Evolutionary conservation across 2,113 vertebrate species (phyloP), one percentile per base, ranked within the genome.

Genomic region (Hemichromis elongatus): DNA sequence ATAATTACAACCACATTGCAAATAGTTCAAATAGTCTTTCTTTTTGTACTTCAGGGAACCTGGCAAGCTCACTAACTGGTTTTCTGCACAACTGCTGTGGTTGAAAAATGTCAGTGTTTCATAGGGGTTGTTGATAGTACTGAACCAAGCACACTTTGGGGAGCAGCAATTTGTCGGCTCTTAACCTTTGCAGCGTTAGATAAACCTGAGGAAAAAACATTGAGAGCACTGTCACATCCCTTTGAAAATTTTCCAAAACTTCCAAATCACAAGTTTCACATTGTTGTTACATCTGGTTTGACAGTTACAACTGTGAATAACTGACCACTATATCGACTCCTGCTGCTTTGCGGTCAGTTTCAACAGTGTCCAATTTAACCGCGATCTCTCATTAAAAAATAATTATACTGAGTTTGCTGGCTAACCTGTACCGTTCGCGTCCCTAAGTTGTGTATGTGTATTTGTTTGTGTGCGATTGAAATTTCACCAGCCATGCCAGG

Each of bases 311-410:
- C n/a, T n/a, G n/a, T n/a, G n/a, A n/a, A n/a, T n/a, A n/a, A n/a
- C 12, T 4, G 30, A 56, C 47, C 5, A 37, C 33, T n/a, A 35
- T 83, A 56, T 30, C 16, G 73, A 33, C 66, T 81, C 45, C 56
- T 75, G 63, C 70, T 88, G 80, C 21, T 66, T 81, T 81, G 21
- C 28, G 47, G 40, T 61, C 57, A 5, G 16, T 55, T 82, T 66
- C 80, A 63, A 19, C 77, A 79, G 55, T 54, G 52, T 83, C 70
- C 57, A 85, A 59, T 79, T 75, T 54, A 77, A 66, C 63, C 37
- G 68, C 73, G 66, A 81, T 86, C 28, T 52, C 63, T 79, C 30
- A 85, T 93, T 85, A 86, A 86, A 88, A 77, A 77, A 79, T 2
- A 30, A 88, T 59, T 21, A 66, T 66, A 54, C 33, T n/a, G 33